A percentile compares a stretch with the other conserved stretches of the same genome.
Conservation (phyloP, 2,888 invertebrate genomes). For the Pseudoips prasinana region DNA sequence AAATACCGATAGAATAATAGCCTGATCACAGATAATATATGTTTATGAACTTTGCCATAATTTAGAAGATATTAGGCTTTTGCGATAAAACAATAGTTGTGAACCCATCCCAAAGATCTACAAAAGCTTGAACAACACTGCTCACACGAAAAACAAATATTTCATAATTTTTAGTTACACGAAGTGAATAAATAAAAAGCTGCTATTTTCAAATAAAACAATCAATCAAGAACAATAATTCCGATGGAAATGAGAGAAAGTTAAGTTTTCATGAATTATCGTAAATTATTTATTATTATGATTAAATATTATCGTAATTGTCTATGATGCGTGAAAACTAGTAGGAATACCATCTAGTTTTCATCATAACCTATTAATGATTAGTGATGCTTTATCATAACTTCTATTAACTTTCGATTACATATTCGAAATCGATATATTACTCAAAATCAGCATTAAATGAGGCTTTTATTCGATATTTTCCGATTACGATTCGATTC, state of each 20-base stretch:
- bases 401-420: constrained; percentile 22
- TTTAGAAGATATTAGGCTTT: no score
- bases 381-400: not conserved
- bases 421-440: constrained; percentile 10
- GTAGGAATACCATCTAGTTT: not conserved
- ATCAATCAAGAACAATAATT: no score
- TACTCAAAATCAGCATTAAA: constrained; percentile 17
- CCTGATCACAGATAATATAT: no score
- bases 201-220: not conserved
- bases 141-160: not conserved
- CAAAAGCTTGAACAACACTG: not conserved
- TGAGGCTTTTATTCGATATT: constrained; percentile 29
- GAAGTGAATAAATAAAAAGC: not conserved
- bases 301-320: not conserved
- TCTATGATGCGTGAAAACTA: not conserved
- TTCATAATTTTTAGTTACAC: not conserved
- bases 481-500: constrained; percentile 21
- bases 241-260: no score
- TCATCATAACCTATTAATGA: not conserved
- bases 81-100: no score
- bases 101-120: no score
- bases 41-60: no score
- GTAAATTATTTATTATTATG: not conserved
- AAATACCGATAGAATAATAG: no score
- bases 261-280: no score